A percentile compares a stretch with the other conserved stretches of the same genome.
These are phyloP conservation scores for Astyanax mexicanus DNA, from an alignment of 2,797 vertebrate species.

Conservation along the genomic window DNA sequence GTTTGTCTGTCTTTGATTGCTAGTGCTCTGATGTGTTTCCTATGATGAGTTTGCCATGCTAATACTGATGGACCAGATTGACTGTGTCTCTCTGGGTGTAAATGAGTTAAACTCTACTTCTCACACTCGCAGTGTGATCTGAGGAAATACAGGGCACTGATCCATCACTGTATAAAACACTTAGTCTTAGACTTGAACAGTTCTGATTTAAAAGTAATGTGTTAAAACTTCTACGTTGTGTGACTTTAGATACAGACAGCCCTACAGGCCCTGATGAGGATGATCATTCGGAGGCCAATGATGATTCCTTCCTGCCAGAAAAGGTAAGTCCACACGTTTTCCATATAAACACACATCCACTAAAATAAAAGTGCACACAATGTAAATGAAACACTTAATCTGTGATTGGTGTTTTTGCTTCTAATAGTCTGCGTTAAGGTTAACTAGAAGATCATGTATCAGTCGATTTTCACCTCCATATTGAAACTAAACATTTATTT, in stretches of 20 bases:
- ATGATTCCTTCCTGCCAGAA: constrained; percentile 68
- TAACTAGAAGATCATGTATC: not conserved
- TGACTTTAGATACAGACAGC: constrained; percentile 68
- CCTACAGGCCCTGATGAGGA: constrained; percentile 74
- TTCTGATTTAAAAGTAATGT: too few relatives aligned
- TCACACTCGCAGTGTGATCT: constrained; percentile 62
- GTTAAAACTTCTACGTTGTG: not conserved
- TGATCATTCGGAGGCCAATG: constrained; percentile 74
- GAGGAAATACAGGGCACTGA: constrained; percentile 52
- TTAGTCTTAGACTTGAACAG: too few relatives aligned
- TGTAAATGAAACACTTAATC: not conserved
- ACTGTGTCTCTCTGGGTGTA: constrained; percentile 58
- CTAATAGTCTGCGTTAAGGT: not conserved
- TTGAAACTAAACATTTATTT: too few relatives aligned
- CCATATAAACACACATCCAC: constrained; percentile 6
- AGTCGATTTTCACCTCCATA: too few relatives aligned
- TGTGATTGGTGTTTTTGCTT: not conserved
- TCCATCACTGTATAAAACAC: too few relatives aligned
- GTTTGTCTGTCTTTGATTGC: not conserved
- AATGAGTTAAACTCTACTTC: constrained; percentile 57
- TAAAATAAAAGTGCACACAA: not conserved
- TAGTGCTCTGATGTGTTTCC: constrained; percentile 38
- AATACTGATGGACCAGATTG: constrained; percentile 62
- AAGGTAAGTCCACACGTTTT: constrained; percentile 66
- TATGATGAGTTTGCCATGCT: constrained; percentile 68